Evolutionary conservation across 1,140 invertebrate species (phyloP).

Genomic region (Drosophila sechellia): DNA sequence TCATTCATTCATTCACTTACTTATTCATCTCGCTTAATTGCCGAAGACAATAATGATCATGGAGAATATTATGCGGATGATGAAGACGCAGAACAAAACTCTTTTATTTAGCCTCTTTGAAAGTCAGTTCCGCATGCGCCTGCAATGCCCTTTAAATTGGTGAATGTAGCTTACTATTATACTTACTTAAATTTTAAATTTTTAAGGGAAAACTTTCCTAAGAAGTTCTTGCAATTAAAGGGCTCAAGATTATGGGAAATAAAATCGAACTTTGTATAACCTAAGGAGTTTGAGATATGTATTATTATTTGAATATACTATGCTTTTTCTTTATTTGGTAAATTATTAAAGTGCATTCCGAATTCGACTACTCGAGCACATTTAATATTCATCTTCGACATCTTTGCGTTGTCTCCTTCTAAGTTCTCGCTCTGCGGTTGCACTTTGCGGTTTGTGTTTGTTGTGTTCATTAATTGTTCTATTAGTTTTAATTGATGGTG

Average conservation of each 20-base stretch:
- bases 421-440: conserved; percentile 59
- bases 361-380: background rate
- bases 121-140: conserved; percentile 48
- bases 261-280: too few relatives aligned
- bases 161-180: background rate
- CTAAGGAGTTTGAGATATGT: too few relatives aligned
- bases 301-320: too few relatives aligned
- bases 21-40: conserved; percentile 68
- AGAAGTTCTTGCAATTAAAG: too few relatives aligned
- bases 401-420: conserved; percentile 40
- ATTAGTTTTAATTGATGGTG: conserved; percentile 80
- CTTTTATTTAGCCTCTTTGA: conserved; percentile 48
- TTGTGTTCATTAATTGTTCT: conserved; percentile 73
- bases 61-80: conserved; percentile 33
- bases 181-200: background rate
- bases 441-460: conserved; percentile 55
- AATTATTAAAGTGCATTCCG: conserved; percentile 10
- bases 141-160: background rate
- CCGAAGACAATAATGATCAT: conserved; percentile 48
- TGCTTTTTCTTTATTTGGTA: background rate
- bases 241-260: too few relatives aligned
- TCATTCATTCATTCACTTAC: conserved; percentile 48
- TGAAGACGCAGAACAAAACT: conserved; percentile 63
- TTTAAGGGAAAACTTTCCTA: too few relatives aligned
- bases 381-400: conserved; percentile 42